Evolutionary conservation across 1,140 invertebrate genomes (phyloP).

Genomic region (Orchestia grillus): DNA sequence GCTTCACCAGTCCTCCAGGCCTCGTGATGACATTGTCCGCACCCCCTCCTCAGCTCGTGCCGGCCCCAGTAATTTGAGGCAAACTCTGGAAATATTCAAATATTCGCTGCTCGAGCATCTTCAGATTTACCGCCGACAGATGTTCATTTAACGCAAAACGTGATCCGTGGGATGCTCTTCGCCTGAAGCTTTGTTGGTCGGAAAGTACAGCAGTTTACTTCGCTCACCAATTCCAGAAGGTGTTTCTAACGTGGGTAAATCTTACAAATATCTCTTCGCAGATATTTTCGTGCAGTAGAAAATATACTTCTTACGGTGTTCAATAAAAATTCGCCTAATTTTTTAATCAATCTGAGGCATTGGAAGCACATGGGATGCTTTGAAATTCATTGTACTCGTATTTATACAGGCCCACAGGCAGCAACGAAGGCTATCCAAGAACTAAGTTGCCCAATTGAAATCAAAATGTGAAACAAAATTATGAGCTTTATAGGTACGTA

Average conservation of each 20-base stretch:
- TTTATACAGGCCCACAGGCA: too few relatives aligned
- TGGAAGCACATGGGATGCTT: too few relatives aligned
- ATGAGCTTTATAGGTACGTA: too few relatives aligned
- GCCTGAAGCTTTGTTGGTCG: not conserved
- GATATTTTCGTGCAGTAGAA: not conserved
- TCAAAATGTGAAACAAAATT: too few relatives aligned
- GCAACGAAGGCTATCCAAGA: too few relatives aligned
- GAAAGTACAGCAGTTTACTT: not conserved
- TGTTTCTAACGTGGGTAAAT: too few relatives aligned
- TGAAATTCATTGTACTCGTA: too few relatives aligned
- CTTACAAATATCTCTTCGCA: too few relatives aligned
- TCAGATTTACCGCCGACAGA: not conserved
- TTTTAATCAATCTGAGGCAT: too few relatives aligned
- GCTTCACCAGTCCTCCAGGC: not conserved
- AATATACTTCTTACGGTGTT: not conserved
- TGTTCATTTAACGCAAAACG: conserved; percentile 26
- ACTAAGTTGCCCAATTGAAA: too few relatives aligned
- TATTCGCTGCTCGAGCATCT: not conserved
- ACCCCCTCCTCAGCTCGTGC: not conserved
- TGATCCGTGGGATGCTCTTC: not conserved
- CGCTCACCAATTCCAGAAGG: too few relatives aligned
- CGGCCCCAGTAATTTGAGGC: not conserved
- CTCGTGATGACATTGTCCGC: not conserved
- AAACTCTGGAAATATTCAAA: not conserved
- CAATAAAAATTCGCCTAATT: too few relatives aligned